Evolutionary conservation across 2,113 vertebrate species (phyloP).

Genomic region (Hassar affinis): DNA sequence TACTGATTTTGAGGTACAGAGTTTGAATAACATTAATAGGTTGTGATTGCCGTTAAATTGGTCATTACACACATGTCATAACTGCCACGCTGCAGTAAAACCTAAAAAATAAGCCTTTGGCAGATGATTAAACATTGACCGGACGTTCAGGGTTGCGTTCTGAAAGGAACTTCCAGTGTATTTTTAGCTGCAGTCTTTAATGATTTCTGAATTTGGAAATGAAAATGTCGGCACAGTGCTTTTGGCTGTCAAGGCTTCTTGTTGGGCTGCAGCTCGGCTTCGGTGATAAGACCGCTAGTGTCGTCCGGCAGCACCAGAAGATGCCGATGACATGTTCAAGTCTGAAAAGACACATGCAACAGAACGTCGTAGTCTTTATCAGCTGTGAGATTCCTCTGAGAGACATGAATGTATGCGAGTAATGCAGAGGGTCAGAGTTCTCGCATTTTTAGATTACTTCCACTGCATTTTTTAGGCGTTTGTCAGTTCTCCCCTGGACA

Average conservation of each 20-base stretch:
- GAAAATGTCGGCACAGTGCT: neutral
- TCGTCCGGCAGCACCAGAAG: slow-evolving; percentile 36
- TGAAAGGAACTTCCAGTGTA: neutral
- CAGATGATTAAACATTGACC: slow-evolving; percentile 36
- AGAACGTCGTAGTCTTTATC: slow-evolving; percentile 51
- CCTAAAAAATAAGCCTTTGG: slow-evolving; percentile 33
- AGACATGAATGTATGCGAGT: slow-evolving; percentile 35
- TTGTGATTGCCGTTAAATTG: slow-evolving; percentile 24
- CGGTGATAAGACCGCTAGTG: slow-evolving; percentile 42
- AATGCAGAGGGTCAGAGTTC: slow-evolving; percentile 36
- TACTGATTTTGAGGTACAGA: neutral
- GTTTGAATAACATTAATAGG: neutral
- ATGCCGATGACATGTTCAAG: slow-evolving; percentile 50
- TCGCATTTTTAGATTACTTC: slow-evolving; percentile 21
- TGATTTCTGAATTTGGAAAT: slow-evolving; percentile 31
- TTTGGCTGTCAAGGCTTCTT: slow-evolving; percentile 31
- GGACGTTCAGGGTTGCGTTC: neutral
- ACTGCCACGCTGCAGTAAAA: neutral
- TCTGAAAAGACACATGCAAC: slow-evolving; percentile 35
- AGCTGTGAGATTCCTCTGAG: slow-evolving; percentile 53
- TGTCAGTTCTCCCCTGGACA: neutral
- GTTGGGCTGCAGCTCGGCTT: slow-evolving; percentile 18
- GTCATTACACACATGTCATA: slow-evolving; percentile 19
- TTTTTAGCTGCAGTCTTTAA: slow-evolving; percentile 25
- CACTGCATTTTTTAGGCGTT: neutral